Conservation (phyloP, 2,113 vertebrate genomes). For the Lophura nycthemera region DNA sequence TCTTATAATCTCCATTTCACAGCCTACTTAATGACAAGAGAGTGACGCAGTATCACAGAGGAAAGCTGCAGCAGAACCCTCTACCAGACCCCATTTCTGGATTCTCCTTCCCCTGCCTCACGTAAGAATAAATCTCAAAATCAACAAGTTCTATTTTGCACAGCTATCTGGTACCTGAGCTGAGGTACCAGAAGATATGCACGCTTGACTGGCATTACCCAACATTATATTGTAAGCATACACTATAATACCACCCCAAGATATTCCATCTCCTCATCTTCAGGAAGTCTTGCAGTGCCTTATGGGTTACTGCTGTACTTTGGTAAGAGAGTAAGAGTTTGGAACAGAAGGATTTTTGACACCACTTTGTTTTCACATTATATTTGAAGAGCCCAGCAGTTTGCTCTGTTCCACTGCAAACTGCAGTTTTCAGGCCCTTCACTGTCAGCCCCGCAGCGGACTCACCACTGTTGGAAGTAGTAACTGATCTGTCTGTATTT, state of each 20-base stretch:
- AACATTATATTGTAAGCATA: neutral
- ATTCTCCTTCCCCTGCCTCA: neutral
- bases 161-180: neutral
- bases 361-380: neutral
- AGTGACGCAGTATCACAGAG: neutral
- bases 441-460: neutral
- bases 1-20: neutral
- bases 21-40: neutral
- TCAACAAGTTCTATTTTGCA: neutral
- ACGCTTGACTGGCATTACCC: neutral
- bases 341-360: neutral
- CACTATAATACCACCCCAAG: neutral
- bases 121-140: neutral
- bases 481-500: neutral
- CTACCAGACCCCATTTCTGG: neutral
- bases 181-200: neutral
- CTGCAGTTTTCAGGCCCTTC: neutral
- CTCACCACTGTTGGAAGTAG: neutral
- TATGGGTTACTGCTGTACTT: neutral
- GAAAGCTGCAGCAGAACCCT: neutral
- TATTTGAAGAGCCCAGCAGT: neutral
- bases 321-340: neutral
- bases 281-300: neutral
- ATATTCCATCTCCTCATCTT: accelerated
- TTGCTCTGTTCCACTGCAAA: neutral